phyloP scores from a whole-genome alignment of 2,888 invertebrate species.

The Drosophila robusta region DNA sequence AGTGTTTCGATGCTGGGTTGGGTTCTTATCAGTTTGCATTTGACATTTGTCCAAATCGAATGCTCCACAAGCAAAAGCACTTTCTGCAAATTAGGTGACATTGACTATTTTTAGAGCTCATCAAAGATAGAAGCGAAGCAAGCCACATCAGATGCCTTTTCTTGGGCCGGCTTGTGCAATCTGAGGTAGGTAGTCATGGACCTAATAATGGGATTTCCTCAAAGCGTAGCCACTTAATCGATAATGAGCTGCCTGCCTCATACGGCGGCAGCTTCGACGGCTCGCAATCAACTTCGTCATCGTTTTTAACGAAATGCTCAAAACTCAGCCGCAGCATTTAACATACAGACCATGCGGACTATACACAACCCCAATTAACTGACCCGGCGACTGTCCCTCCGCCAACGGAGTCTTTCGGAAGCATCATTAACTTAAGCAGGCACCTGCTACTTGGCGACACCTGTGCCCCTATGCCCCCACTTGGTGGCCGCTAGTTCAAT shows the following conservation, averaged over 20 bases:
- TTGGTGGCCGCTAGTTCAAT: slow-evolving; percentile 36
- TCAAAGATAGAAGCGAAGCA: slow-evolving; percentile 13
- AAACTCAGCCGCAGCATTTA: slow-evolving; percentile 30
- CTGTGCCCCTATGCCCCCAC: slow-evolving; percentile 7
- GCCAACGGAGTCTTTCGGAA: slow-evolving; percentile 3
- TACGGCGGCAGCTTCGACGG: background rate
- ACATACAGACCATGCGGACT: slow-evolving; percentile 4
- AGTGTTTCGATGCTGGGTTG: slow-evolving; percentile 38
- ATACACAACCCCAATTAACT: slow-evolving; percentile 33
- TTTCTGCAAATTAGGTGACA: slow-evolving; percentile 58
- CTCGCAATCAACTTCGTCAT: slow-evolving; percentile 49
- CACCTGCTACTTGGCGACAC: slow-evolving; percentile 50
- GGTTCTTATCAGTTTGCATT: slow-evolving; percentile 45
- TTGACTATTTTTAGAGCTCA: slow-evolving; percentile 22
- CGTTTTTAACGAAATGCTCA: slow-evolving; percentile 52
- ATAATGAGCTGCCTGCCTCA: slow-evolving; percentile 62
- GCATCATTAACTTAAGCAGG: slow-evolving; percentile 45
- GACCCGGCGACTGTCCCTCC: slow-evolving; percentile 16
- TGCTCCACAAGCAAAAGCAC: slow-evolving; percentile 70
- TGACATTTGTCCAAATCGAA: slow-evolving; percentile 18
- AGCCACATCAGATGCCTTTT: slow-evolving; percentile 11
- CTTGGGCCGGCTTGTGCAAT: slow-evolving; percentile 37
- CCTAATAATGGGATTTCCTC: slow-evolving; percentile 59
- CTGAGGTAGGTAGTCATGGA: background rate
- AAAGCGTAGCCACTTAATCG: slow-evolving; percentile 71